phyloP scores from a whole-genome alignment of 2,888 invertebrate species.

The Pollenia griseotomentosa region DNA sequence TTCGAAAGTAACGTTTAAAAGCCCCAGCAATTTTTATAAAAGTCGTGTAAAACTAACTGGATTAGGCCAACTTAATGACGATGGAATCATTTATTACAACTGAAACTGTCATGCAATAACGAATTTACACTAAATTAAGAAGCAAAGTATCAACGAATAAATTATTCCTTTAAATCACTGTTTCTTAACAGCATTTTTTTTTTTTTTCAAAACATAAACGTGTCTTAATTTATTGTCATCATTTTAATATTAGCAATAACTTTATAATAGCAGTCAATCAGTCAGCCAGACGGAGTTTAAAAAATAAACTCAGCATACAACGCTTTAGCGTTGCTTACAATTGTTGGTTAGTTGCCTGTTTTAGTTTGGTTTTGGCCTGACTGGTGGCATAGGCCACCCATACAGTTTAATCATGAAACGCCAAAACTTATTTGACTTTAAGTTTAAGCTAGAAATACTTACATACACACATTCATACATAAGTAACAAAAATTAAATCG shows the following conservation, averaged over 20 bases:
- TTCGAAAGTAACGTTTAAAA: too few relatives aligned
- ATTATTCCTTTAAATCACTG: constrained; percentile 9
- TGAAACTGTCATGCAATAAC: too few relatives aligned
- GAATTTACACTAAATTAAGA: too few relatives aligned
- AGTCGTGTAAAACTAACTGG: too few relatives aligned
- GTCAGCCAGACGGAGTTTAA: constrained; percentile 62
- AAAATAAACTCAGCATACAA: constrained; percentile 6
- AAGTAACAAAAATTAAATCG: constrained; percentile 42
- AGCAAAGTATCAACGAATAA: background rate
- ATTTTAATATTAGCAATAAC: constrained; percentile 75
- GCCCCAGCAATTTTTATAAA: too few relatives aligned
- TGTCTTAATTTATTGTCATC: constrained; percentile 76
- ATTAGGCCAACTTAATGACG: too few relatives aligned
- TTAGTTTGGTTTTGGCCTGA: constrained; percentile 19
- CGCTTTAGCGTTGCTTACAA: constrained; percentile 9
- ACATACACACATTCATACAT: constrained; percentile 1
- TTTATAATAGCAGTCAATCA: constrained; percentile 74
- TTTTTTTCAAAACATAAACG: constrained; percentile 50
- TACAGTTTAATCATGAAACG: constrained; percentile 74
- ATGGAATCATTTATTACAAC: too few relatives aligned
- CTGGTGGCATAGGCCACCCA: constrained; percentile 75
- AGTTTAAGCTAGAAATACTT: constrained; percentile 49
- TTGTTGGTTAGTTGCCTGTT: constrained; percentile 7
- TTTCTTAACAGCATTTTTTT: constrained; percentile 3
- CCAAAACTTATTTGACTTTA: constrained; percentile 67